Base-by-base conservation (phyloP, 2,113 vertebrate genomes). In the Pomatorhinus ruficollis region DNA sequence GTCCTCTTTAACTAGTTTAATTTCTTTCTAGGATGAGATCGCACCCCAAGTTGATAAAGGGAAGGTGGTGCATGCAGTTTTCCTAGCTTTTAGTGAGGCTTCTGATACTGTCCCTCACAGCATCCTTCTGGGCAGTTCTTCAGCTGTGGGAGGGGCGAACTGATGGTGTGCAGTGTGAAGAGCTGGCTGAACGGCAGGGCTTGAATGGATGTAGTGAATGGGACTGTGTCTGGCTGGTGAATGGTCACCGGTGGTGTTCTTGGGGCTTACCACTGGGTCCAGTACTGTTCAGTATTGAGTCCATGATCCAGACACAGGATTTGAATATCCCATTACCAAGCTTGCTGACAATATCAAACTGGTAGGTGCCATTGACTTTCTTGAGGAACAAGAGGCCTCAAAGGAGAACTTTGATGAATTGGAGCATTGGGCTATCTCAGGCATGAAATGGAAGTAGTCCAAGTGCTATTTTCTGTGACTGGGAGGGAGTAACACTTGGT, bases 131-230 rank as follows among this genome's bases (percentile, higher is more conserved):
- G 47, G 52, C 12, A 21, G 7, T 3, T 83, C n/a, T 72, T 64
- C 59, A 37, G 2, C 24, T 44, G 30, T 30, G 35, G 15, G 72
- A 39, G 35, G 35, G 37, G 24, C 0, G 0, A 12, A 24, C 10
- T 83, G 9, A n/a, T 5, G 5, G 37, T 12, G 49, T 2, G 2
- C 39, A 59, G 49, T n/a, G 47, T 64, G 49, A 64, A 63, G n/a
- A 53, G n/a, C 5, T 0, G 1, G 19, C 35, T 83, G 33, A 5
- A 50, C 0, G 1, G n/a, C 49, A 72, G 80, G 9, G 13, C n/a
- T 72, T 53, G 31, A 35, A 63, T 47, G 12, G 28, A 15, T 50
- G 44, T 9, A 68, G 28, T 47, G 47, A 61, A n/a, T 30, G 19
- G 64, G 31, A 21, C 28, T 42, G 6, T 12, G 10, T n/a, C 42